phyloP scores from a whole-genome alignment of 1,140 invertebrate genomes.

The Macrostomum lignano region DNA sequence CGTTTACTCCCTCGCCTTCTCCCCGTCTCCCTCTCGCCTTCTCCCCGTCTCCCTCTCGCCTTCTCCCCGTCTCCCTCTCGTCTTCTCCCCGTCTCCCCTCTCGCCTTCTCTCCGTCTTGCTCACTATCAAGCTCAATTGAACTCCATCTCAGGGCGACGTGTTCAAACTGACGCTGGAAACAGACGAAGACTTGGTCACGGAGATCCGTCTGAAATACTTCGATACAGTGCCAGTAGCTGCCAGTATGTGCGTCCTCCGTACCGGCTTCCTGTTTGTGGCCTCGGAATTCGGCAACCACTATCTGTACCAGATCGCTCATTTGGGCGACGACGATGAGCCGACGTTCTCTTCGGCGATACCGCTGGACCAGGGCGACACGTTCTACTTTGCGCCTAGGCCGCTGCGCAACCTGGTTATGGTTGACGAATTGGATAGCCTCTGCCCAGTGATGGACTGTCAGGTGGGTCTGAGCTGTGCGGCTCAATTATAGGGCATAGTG shows the following conservation, averaged over 20 bases:
- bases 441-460: conserved; percentile 65
- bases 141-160: too few species aligned
- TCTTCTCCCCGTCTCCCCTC: too few species aligned
- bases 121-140: too few species aligned
- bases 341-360: conserved; percentile 91
- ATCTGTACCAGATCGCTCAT: conserved; percentile 90
- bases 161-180: conserved; percentile 51
- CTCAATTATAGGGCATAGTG: too few species aligned
- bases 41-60: too few species aligned
- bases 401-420: conserved; percentile 72
- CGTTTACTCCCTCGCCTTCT: too few species aligned
- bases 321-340: conserved; percentile 95
- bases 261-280: conserved; percentile 95
- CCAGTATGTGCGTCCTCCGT: conserved; percentile 82
- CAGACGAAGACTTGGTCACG: conserved; percentile 78
- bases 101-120: too few species aligned
- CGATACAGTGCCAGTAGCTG: conserved; percentile 83
- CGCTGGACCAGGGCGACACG: conserved; percentile 85
- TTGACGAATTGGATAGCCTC: conserved; percentile 87
- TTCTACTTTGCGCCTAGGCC: conserved; percentile 88
- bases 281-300: conserved; percentile 96
- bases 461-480: too few species aligned
- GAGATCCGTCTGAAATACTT: conserved; percentile 98
- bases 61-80: too few species aligned
- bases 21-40: too few species aligned